A percentile compares a stretch with the other conserved stretches of the same genome.
Conservation (phyloP, 2,113 vertebrate genomes). For the Pampusana beccarii region DNA sequence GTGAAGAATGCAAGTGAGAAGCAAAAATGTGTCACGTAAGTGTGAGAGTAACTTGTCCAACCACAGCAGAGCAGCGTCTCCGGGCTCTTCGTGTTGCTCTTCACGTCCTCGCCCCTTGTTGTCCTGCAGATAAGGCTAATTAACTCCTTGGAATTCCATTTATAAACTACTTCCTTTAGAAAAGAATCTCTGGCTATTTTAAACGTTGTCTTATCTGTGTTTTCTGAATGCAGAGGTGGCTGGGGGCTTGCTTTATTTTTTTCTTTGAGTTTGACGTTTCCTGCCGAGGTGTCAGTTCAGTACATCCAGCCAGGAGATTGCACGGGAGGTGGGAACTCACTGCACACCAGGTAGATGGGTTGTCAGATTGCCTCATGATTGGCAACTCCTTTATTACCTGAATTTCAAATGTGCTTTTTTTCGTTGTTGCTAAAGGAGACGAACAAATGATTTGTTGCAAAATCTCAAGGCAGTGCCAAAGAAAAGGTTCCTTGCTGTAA, state of each 20-base stretch:
- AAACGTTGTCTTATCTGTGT: not conserved
- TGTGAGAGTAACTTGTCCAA: not conserved
- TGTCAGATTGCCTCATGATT: not conserved
- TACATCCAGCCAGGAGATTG: not conserved
- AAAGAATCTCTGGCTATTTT: conserved; percentile 6
- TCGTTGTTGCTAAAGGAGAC: not conserved
- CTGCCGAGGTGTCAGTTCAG: not conserved
- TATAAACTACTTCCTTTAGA: not conserved
- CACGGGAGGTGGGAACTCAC: not conserved
- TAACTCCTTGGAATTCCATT: conserved; percentile 11
- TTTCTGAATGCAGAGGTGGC: not conserved
- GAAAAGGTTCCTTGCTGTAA: not conserved
- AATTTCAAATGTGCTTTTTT: not conserved
- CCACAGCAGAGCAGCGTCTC: not conserved
- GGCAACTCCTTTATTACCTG: not conserved
- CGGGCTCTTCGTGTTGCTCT: not conserved
- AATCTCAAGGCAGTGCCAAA: not conserved
- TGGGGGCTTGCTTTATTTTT: not conserved
- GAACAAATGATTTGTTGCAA: not conserved
- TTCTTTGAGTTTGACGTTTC: not conserved
- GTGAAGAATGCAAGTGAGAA: not conserved
- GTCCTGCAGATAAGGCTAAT: conserved; percentile 17
- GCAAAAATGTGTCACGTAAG: accelerated
- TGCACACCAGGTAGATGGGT: not conserved
- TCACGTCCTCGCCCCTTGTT: not conserved